Base-by-base conservation (phyloP, 2,797 vertebrate genomes). In the Ceyx erithaca region DNA sequence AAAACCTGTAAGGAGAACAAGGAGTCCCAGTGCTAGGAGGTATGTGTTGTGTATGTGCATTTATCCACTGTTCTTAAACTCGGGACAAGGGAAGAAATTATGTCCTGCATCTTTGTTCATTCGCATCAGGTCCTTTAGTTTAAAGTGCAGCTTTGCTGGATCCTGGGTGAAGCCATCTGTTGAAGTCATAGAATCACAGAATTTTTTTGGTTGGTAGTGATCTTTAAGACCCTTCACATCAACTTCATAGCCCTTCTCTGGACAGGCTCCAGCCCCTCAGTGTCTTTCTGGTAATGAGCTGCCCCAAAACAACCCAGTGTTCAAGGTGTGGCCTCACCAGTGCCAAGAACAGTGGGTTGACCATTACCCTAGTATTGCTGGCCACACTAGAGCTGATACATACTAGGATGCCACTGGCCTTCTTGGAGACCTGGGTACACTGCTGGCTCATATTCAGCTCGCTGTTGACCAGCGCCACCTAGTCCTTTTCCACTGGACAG, bases 1-100 rank as follows among this genome's bases (percentile, higher is more conserved):
- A 26, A 35, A 64, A 30, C 26, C 16, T 1, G 14, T 30, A 41
- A 2, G 11, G 16, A 59, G 35, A 61, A 48, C 31, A 37, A 40
- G 49, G 22, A 52, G 6, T 40, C 23, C 8, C n/a, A 68, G 37
- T 2, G 1, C 21, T 6, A 14, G 30, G 1, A 2, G 2, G 31
- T 19, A 37, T 2, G 10, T 18, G 28, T 2, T 35, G 30, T 13
- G 6, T 8, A 10, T 0, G 0, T 30, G 19, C 0, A 0, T 21
- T 70, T 16, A 64, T 5, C 2, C 30, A 1, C 5, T 10, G 17
- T 2, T 43, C 20, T 62, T 21, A 25, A 58, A n/a, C 15, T 6
- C 28, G 3, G 7, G 5, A 2, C 8, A n/a, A 72, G 7, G 13
- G 7, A 79, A 35, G 33, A 66, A 87, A 64, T 16, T 1, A 35